Base-by-base conservation (phyloP, 2,888 invertebrate species). In the Synanthedon tipuliformis region DNA sequence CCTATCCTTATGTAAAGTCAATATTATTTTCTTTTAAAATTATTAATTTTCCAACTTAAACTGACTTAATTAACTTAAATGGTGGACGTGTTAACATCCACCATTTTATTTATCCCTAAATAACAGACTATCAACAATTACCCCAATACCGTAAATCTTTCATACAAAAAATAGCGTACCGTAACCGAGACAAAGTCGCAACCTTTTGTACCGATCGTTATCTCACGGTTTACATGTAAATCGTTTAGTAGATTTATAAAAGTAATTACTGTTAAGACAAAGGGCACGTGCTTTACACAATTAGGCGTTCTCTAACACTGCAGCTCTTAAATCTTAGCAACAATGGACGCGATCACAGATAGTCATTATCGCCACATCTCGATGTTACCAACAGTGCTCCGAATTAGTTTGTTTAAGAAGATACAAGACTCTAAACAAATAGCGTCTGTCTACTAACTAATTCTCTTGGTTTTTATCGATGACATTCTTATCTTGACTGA, bases 261-360 rank as follows among this genome's bases (percentile, higher is more conserved):
- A 75, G 78, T 75, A 78, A 79, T 80, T 78, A 79, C 70, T 57
- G 61, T 40, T 56, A 68, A 75, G 75, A 78, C 78, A 78, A 79
- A 78, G 72, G 73, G 75, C 73, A 71, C 69, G 68, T 65, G 70
- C 65, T 60, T 52, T 54, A 15, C 54, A 61, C 71, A 72, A 73
- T 73, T 71, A 73, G 70, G 66, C 58, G 65, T 63, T 62, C 60
- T 59, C 58, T 59, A 63, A 65, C 66, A 63, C 65, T 63, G 63
- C 64, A 52, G 57, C 56, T 41, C 62, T 63, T 71, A 73, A 73
- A 75, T 76, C 74, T 66, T 61, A 59, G 59, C 66, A 78, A 81
- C 80, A 81, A 82, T 83, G 72, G 75, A 59, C 23, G 59, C 64
- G 85, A 85, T 85, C 67, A 59, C 49, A 66, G 80, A 80, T 80